Evolutionary conservation across 2,888 invertebrate genomes (phyloP).

Genomic region (Parnassius orleans): DNA sequence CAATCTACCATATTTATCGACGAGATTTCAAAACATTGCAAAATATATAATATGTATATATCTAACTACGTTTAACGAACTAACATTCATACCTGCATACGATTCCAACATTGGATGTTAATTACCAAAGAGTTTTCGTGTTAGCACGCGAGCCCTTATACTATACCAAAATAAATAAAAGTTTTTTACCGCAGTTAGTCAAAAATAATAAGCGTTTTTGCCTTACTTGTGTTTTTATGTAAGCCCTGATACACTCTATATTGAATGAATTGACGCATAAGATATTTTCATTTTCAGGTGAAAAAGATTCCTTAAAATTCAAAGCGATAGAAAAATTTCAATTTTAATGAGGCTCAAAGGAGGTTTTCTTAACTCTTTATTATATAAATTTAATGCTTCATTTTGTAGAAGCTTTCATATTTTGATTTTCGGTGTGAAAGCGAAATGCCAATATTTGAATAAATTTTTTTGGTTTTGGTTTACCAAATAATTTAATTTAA

Average conservation of each 20-base stretch:
- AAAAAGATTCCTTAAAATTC: background rate
- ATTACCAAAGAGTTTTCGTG: conserved; percentile 28
- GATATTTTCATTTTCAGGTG: background rate
- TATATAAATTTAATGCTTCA: no score
- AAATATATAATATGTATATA: no score
- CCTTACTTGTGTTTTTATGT: background rate
- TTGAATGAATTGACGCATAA: no score
- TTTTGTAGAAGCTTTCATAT: no score
- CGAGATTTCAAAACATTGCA: no score
- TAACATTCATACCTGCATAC: conserved; percentile 26
- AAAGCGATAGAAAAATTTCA: background rate
- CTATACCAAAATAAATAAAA: conserved; percentile 24
- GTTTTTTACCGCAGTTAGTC: conserved; percentile 12
- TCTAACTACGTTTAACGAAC: conserved; percentile 13
- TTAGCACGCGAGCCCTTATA: conserved; percentile 27
- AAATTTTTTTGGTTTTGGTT: no score
- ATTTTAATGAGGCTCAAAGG: background rate
- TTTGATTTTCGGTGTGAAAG: no score
- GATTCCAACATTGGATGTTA: conserved; percentile 28
- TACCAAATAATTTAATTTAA: no score
- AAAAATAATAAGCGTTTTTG: conserved; percentile 10
- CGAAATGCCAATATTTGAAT: no score
- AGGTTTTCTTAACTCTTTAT: background rate
- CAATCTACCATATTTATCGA: no score
- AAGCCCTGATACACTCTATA: background rate